Evolutionary conservation across 2,797 vertebrate species (phyloP).

Genomic region (Platalea minor): DNA sequence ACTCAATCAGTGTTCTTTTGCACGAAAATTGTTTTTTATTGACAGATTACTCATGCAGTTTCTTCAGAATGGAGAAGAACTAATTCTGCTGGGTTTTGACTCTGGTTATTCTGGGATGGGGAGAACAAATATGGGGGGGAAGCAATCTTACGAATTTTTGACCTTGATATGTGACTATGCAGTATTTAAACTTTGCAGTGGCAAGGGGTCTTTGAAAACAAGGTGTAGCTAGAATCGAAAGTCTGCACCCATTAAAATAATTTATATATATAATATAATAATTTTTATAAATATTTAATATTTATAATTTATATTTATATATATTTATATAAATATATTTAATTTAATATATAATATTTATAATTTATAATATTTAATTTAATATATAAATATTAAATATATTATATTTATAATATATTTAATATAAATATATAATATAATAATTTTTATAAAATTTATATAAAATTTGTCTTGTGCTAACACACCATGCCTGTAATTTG

Average conservation of each 20-base stretch:
- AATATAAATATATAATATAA: no score
- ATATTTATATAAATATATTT: no score
- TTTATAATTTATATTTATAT: no score
- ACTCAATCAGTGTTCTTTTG: not conserved
- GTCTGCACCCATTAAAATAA: not conserved
- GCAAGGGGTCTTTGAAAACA: not conserved
- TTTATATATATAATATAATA: no score
- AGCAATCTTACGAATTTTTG: not conserved
- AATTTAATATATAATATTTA: no score
- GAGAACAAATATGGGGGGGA: not conserved
- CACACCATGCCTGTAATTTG: not conserved
- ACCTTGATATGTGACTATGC: not conserved
- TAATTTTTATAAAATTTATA: no score
- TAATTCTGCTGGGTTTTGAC: not conserved
- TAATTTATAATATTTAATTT: no score
- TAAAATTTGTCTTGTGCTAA: not conserved
- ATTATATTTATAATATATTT: no score
- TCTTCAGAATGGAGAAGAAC: not conserved
- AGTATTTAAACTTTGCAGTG: not conserved
- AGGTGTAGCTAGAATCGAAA: not conserved
- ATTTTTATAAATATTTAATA: no score
- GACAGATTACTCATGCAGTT: not conserved
- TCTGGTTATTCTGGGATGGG: not conserved
- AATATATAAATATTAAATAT: no score
- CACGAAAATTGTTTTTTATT: not conserved